A percentile compares a stretch with the other conserved stretches of the same genome.
Evolutionary conservation across 2,113 vertebrate genomes (phyloP).

Genomic region (Eublepharis macularius): DNA sequence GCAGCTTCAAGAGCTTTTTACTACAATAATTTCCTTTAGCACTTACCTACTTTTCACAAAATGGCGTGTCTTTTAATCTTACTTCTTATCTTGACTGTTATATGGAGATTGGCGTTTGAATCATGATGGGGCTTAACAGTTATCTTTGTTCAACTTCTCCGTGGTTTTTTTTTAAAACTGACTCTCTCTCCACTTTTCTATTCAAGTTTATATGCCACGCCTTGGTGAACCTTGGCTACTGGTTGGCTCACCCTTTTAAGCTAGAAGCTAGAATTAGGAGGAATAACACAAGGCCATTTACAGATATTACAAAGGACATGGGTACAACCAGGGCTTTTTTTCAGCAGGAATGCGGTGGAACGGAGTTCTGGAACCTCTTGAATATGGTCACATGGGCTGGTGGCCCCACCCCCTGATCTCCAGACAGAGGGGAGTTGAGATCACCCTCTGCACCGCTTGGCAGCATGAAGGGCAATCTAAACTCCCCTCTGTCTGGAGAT

Average conservation of each 20-base stretch:
- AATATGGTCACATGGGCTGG: too few species aligned
- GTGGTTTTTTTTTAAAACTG: constrained; percentile 19
- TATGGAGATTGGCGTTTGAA: constrained; percentile 27
- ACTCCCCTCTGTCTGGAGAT: too few species aligned
- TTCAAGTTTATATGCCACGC: constrained; percentile 15
- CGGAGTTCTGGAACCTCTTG: too few species aligned
- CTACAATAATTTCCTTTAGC: constrained; percentile 33
- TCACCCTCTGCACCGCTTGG: too few species aligned
- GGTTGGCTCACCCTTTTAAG: constrained; percentile 29
- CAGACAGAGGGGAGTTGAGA: too few species aligned
- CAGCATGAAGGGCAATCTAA: too few species aligned
- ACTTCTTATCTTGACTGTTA: constrained; percentile 28
- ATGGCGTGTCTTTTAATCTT: constrained; percentile 25
- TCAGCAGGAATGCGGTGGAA: too few species aligned
- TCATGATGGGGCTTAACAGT: constrained; percentile 13
- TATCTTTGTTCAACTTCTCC: neutral
- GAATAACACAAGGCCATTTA: neutral
- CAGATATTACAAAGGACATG: too few species aligned
- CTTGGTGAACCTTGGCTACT: constrained; percentile 10
- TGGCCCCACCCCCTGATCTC: too few species aligned
- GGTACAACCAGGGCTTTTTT: too few species aligned
- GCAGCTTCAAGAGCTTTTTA: constrained; percentile 34
- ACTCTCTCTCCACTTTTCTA: constrained; percentile 39
- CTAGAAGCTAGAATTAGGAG: neutral
- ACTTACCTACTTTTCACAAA: constrained; percentile 4